Conservation (phyloP, 2,797 vertebrate species). For the Sebastes kiyomatsui region DNA sequence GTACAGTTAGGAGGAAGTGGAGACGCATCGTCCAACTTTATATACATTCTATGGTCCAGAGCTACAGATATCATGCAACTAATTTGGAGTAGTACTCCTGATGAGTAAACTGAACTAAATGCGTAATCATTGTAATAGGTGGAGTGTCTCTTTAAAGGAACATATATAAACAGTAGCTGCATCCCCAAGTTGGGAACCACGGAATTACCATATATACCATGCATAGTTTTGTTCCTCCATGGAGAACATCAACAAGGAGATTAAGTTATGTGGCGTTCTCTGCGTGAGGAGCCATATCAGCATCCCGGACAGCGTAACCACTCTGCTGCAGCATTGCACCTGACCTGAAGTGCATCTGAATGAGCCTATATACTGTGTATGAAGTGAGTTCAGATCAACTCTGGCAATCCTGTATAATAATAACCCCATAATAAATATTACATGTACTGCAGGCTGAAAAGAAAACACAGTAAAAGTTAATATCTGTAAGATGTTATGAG, state of each 20-base stretch:
- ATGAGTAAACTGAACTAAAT: neutral
- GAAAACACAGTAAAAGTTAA: neutral
- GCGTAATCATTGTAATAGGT: neutral
- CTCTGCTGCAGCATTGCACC: neutral
- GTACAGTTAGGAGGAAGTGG: no score
- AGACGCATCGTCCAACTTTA: no score
- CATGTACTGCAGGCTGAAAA: neutral
- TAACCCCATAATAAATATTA: neutral
- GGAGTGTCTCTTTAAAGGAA: neutral
- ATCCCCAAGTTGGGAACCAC: neutral
- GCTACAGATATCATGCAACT: neutral
- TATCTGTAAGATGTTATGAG: no score
- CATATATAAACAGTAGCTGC: neutral
- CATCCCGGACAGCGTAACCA: constrained; percentile 1
- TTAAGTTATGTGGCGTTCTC: neutral
- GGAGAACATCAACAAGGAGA: neutral
- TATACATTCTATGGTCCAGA: neutral
- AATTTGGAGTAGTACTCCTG: neutral
- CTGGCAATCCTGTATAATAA: neutral
- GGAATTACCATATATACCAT: neutral
- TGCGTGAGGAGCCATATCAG: neutral
- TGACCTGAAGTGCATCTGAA: neutral
- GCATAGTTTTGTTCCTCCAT: neutral
- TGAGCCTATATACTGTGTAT: neutral
- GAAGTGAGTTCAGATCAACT: neutral